Evolutionary conservation across 2,113 vertebrate species (phyloP).

Genomic region (Forbesichthys papilliferus): DNA sequence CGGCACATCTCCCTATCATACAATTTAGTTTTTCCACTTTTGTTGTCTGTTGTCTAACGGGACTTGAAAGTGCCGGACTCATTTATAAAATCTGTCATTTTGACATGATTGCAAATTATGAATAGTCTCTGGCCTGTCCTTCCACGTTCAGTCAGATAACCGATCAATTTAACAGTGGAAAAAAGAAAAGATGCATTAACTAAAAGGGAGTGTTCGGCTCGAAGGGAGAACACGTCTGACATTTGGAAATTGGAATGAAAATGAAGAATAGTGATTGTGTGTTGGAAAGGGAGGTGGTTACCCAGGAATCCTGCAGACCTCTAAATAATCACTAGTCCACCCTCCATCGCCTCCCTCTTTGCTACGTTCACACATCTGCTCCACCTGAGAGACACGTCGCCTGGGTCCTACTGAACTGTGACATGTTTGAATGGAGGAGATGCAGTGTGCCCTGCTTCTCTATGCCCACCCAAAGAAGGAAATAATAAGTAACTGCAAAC

Average conservation of each 20-base stretch:
- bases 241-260: conserved; percentile 1
- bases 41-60: no score
- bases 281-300: conserved; percentile 7
- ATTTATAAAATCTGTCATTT: no score
- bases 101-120: no score
- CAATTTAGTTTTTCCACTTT: no score
- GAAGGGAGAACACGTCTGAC: no score
- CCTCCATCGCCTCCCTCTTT: background rate
- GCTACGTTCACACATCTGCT: background rate
- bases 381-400: background rate
- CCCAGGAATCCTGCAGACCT: conserved; percentile 35
- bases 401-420: background rate
- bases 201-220: conserved; percentile 10
- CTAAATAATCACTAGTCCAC: conserved; percentile 45
- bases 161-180: background rate
- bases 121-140: background rate
- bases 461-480: background rate
- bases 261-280: background rate
- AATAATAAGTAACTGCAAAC: background rate
- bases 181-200: background rate
- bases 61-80: no score
- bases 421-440: background rate
- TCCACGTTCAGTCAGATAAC: conserved; percentile 1
- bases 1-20: background rate
- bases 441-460: background rate